Evolutionary conservation across 1,140 invertebrate genomes (phyloP), one percentile per base, ranked within the genome.

Genomic region (Drosophila setifemur): DNA sequence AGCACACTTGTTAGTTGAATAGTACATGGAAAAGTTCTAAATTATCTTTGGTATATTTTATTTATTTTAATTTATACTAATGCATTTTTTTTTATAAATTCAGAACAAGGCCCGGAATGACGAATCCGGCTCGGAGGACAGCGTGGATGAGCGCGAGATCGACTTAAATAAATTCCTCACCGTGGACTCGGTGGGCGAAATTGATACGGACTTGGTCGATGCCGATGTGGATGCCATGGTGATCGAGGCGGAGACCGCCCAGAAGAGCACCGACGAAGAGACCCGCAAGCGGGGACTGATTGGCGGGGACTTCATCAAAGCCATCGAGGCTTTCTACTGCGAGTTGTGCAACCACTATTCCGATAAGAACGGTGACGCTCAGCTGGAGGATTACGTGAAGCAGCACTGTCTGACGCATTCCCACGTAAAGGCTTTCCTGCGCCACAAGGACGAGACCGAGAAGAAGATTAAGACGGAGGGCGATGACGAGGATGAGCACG

Each of bases 111-210:
- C 93, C 12, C 86, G 90, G 29, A 90, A 88, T 33, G 85, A 86
- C 48, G 89, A 90, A 29, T 88, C 83, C 4, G 81, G 86, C n/a
- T 87, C 77, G 1, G 93, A 93, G 57, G 93, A 91, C 9, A 94
- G 93, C 69, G 94, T 91, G 1, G 94, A 94, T 73, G 94, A 95
- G 61, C 94, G 94, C 77, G 94, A 95, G 88, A 93, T 95, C 2
- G 94, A 96, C 91, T 92, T 96, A 37, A 95, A 96, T 45, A 96
- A 96, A 83, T 96, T 96, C 73, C 95, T 96, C 92, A 96, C 95
- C 19, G 92, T 96, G 5, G 95, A 96, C 90, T 96, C 95, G 12
- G 95, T 96, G 12, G 95, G 95, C n/a, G 95, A 95, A 91, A 94
- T 95, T 12, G 95, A 96, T 91, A 95, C 94, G 93, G 81, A 85